These are phyloP conservation scores for Trididemnum clinides DNA, from an alignment of 23 tunicate species.

Conservation along the genomic window DNA sequence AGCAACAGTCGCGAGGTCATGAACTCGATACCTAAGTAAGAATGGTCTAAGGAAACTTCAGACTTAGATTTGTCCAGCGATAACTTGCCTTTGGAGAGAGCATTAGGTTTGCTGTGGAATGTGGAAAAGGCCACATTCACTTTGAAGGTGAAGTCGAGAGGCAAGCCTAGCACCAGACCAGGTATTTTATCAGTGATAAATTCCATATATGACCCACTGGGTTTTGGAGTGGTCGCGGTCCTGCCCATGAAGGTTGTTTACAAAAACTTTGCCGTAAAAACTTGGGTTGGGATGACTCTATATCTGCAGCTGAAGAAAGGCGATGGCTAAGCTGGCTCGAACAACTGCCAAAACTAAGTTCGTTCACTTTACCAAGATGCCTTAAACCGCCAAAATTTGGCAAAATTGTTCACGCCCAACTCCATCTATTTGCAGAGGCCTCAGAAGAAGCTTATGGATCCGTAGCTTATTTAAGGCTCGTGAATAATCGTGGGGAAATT, in stretches of 20 bases:
- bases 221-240: conserved; percentile 26
- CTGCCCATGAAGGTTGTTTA: conserved; percentile 33
- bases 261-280: conserved; percentile 5
- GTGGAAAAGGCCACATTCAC: conserved; percentile 28
- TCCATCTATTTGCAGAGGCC: conserved; percentile 50
- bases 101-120: conserved; percentile 41
- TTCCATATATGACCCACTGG: conserved; percentile 36
- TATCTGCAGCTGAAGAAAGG: background rate
- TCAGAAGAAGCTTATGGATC: conserved; percentile 42
- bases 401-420: background rate
- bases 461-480: conserved; percentile 25
- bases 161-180: background rate
- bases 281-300: conserved; percentile 38
- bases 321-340: background rate
- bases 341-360: background rate
- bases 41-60: conserved; percentile 10
- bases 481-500: background rate
- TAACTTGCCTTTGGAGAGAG: conserved; percentile 25
- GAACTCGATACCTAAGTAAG: conserved; percentile 10
- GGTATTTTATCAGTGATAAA: conserved; percentile 10
- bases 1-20: conserved; percentile 32
- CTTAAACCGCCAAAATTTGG: conserved; percentile 24
- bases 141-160: background rate
- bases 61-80: conserved; percentile 3
- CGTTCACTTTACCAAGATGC: conserved; percentile 25